Evolutionary conservation across 2,888 invertebrate species (phyloP).

Genomic region (Oegoconia quadripuncta): DNA sequence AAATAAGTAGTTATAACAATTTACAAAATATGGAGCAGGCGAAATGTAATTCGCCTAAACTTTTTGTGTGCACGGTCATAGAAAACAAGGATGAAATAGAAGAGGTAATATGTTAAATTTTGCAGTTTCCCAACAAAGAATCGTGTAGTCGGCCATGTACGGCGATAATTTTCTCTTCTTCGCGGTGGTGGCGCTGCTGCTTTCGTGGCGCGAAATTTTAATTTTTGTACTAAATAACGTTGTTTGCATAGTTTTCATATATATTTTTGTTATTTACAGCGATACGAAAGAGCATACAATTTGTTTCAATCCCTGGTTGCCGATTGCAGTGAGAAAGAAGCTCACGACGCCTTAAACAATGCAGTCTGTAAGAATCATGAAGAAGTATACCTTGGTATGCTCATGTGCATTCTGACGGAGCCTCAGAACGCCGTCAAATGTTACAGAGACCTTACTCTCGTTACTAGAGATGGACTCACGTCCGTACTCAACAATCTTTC

Average conservation of each 20-base stretch:
- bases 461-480: slow-evolving; percentile 93
- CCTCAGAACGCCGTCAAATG: slow-evolving; percentile 89
- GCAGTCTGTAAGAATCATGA: slow-evolving; percentile 95
- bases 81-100: slow-evolving; percentile 95
- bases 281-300: slow-evolving; percentile 91
- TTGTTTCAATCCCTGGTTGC: slow-evolving; percentile 87
- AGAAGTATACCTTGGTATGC: slow-evolving; percentile 93
- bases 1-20: slow-evolving; percentile 74
- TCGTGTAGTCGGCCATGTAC: slow-evolving; percentile 75
- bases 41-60: slow-evolving; percentile 82
- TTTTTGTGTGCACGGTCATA: slow-evolving; percentile 89
- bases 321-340: slow-evolving; percentile 95
- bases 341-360: slow-evolving; percentile 94
- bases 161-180: slow-evolving; percentile 60
- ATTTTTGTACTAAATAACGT: slow-evolving; percentile 32
- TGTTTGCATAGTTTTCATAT: slow-evolving; percentile 28
- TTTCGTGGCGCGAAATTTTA: slow-evolving; percentile 65
- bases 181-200: slow-evolving; percentile 68
- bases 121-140: slow-evolving; percentile 72
- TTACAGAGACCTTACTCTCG: slow-evolving; percentile 94
- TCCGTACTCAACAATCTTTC: slow-evolving; percentile 90
- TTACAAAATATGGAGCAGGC: slow-evolving; percentile 78
- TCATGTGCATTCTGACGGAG: slow-evolving; percentile 93
- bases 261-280: slow-evolving; percentile 78
- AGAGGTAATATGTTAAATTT: slow-evolving; percentile 85